Evolutionary conservation across 2,797 vertebrate species (phyloP).

Genomic region (Harpagifer antarcticus): DNA sequence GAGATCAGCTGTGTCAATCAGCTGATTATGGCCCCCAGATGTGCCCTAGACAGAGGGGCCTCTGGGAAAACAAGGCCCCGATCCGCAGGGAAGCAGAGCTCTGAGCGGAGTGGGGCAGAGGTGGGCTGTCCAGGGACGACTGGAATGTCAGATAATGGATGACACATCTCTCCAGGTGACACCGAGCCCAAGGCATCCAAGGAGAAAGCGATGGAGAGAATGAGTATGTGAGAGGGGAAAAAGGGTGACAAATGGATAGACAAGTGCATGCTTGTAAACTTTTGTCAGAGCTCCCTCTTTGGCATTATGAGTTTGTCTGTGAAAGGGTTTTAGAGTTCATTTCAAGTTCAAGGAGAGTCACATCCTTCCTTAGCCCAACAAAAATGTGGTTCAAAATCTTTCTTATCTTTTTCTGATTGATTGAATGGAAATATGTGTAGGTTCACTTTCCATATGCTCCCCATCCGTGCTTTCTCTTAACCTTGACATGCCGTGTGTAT

Average conservation of each 20-base stretch:
- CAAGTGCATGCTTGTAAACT: slow-evolving; percentile 75
- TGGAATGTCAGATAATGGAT: slow-evolving; percentile 74
- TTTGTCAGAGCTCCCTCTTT: slow-evolving; percentile 44
- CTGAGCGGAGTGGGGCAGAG: slow-evolving; percentile 22
- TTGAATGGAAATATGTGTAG: slow-evolving; percentile 33
- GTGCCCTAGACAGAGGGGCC: slow-evolving; percentile 22
- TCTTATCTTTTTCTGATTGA: slow-evolving; percentile 27
- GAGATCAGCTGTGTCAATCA: slow-evolving; percentile 49
- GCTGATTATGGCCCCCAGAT: slow-evolving; percentile 39
- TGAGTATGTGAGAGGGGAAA: neutral
- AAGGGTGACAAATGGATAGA: slow-evolving; percentile 67
- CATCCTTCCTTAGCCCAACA: slow-evolving; percentile 16
- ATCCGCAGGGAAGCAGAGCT: slow-evolving; percentile 33
- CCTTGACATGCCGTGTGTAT: slow-evolving; percentile 2
- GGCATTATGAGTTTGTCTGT: slow-evolving; percentile 20
- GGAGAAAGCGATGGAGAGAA: slow-evolving; percentile 12
- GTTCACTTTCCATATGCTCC: slow-evolving; percentile 31
- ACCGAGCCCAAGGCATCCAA: slow-evolving; percentile 58
- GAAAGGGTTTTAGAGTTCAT: slow-evolving; percentile 57
- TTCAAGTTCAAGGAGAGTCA: slow-evolving; percentile 65
- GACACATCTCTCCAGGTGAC: slow-evolving; percentile 69
- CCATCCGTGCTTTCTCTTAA: slow-evolving; percentile 35
- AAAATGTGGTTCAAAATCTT: neutral
- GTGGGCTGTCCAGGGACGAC: slow-evolving; percentile 48
- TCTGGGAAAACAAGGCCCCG: slow-evolving; percentile 7